phyloP scores from a whole-genome alignment of 2,113 vertebrate species.

The Ptilorrhoa leucosticta region DNA sequence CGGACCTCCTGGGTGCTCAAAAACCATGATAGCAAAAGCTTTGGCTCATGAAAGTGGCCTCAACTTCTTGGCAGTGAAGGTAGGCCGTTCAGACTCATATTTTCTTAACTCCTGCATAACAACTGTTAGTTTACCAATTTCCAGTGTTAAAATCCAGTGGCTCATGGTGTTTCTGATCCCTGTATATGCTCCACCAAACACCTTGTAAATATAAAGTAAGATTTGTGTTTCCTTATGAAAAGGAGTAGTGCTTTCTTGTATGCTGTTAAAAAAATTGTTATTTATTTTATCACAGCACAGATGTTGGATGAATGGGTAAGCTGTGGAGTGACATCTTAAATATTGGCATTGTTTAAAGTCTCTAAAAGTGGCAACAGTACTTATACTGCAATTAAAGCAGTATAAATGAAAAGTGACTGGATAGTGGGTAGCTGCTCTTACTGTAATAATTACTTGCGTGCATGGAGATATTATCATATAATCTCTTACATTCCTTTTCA shows the following conservation, averaged over 20 bases:
- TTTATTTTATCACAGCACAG: background rate
- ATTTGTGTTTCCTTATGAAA: background rate
- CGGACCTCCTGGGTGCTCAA: conserved; percentile 96
- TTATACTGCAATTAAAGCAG: background rate
- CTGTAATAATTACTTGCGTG: background rate
- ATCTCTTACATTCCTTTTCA: background rate
- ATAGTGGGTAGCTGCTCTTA: background rate
- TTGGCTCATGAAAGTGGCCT: conserved; percentile 93
- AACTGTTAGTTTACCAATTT: background rate
- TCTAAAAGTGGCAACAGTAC: background rate
- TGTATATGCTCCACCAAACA: background rate
- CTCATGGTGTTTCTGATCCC: background rate
- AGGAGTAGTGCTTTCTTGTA: background rate
- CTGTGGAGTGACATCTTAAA: background rate
- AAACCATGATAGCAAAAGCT: conserved; percentile 97
- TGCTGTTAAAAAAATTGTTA: background rate
- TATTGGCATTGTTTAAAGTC: background rate
- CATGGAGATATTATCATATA: background rate
- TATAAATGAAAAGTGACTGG: background rate
- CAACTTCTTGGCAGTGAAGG: conserved; percentile 95
- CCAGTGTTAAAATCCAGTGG: background rate
- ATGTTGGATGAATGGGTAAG: background rate
- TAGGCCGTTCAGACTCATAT: background rate
- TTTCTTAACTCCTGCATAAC: background rate
- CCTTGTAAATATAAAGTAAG: background rate